Conservation (phyloP, 1,140 invertebrate genomes). For the Pseudomyrmex pallidus region DNA sequence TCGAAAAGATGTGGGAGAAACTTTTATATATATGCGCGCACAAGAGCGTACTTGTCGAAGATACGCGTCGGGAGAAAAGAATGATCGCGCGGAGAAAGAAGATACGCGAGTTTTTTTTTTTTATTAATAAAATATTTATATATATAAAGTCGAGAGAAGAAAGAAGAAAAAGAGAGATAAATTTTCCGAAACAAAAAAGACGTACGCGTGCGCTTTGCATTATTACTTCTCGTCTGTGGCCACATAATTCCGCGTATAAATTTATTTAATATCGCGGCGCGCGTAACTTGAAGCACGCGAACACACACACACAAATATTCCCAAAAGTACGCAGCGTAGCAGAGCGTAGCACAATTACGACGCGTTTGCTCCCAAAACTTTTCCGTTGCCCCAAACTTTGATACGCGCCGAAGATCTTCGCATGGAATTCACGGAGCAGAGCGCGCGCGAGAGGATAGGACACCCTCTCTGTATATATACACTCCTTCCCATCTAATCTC, state of each 20-base stretch:
- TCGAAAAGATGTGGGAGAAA: not conserved
- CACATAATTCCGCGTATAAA: not conserved
- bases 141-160: too few relatives aligned
- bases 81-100: constrained; percentile 2
- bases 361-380: constrained; percentile 30
- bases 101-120: not conserved
- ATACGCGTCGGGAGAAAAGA: not conserved
- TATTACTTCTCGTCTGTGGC: constrained; percentile 5
- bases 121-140: too few relatives aligned
- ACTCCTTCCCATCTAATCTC: constrained; percentile 35
- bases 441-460: too few relatives aligned
- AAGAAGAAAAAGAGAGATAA: too few relatives aligned
- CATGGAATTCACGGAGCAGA: constrained; percentile 1
- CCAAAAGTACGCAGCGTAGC: not conserved
- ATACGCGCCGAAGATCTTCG: constrained; percentile 17
- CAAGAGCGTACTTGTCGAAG: not conserved
- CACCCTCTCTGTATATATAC: not conserved
- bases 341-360: constrained; percentile 11
- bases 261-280: not conserved
- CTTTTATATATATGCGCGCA: constrained; percentile 1
- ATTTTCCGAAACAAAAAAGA: too few relatives aligned
- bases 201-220: not conserved
- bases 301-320: not conserved
- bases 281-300: not conserved
- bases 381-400: constrained; percentile 26